Evolutionary conservation across 2,888 invertebrate species (phyloP).

Genomic region (Priocnemis perturbator): DNA sequence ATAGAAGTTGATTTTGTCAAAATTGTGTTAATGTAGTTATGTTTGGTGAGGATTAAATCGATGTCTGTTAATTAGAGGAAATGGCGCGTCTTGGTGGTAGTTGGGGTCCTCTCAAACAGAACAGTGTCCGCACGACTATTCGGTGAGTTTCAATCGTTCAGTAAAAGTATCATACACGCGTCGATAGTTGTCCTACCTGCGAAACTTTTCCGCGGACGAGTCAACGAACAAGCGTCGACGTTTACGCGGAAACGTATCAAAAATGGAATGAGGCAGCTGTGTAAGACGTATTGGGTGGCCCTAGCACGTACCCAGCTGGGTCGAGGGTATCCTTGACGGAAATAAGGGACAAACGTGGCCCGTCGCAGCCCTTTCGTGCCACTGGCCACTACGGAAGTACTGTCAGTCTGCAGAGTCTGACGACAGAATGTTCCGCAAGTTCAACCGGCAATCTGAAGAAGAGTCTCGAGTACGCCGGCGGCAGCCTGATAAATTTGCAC

Average conservation of each 20-base stretch:
- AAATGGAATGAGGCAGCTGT: neutral
- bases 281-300: neutral
- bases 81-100: constrained; percentile 86
- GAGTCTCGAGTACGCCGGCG: constrained; percentile 59
- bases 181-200: too few relatives aligned
- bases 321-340: constrained; percentile 60
- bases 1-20: too few relatives aligned
- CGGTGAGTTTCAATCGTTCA: constrained; percentile 55
- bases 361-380: constrained; percentile 57
- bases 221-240: neutral
- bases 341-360: constrained; percentile 50
- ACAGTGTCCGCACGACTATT: constrained; percentile 54
- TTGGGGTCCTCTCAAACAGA: constrained; percentile 81
- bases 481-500: constrained; percentile 74
- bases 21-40: too few relatives aligned
- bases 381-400: constrained; percentile 63
- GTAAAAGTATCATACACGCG: too few relatives aligned
- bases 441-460: constrained; percentile 56
- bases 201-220: too few relatives aligned
- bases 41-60: too few relatives aligned
- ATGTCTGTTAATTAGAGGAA: constrained; percentile 80
- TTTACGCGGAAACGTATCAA: neutral
- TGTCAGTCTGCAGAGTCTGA: constrained; percentile 62
- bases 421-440: constrained; percentile 53
- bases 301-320: constrained; percentile 45